Base-by-base conservation (phyloP, 2,888 invertebrate species). In the Dasysyrphus albostriatus region DNA sequence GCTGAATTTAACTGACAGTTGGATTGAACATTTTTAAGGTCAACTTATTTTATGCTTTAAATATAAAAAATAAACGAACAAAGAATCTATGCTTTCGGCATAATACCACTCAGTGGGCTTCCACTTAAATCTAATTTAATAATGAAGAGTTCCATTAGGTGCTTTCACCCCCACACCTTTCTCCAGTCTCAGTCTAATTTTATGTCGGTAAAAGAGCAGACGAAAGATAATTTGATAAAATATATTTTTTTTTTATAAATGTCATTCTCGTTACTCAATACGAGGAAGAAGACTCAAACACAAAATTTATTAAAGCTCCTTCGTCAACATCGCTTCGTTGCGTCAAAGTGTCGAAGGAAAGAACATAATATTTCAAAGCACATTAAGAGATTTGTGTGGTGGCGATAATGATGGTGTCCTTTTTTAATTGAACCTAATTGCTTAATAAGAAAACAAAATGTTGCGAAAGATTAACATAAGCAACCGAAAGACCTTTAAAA, bases 351-450 rank as follows among this genome's bases (percentile, higher is more conserved):
- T 51, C 51, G 51, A 56, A 56, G 56, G 29, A 56, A 56, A 16
- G n/a, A 32, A 34, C 9, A n/a, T n/a, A 56, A 56, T 34, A 56
- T 56, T 56, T 56, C 54, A 56, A 14, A 32, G 32, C 32, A 37
- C 5, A 59, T 59, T 42, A 63, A 42, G 29, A 29, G 42, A 63
- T 44, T 63, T 63, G 29, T 63, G 29, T 44, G 29, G 39, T 3
- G 29, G 44, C 8, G 19, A 44, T 63, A 42, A 63, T 63, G 42
- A 63, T 29, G 24, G 14, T 24, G 37, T 42, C 42, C 42, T 29
- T 63, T 29, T 44, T 44, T 63, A 42, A 63, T 63, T 63, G 24
- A 63, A 19, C 61, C 24, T 63, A 63, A 63, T 63, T 63, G 44
- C 24, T 44, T 63, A 29, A 29, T 44, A 44, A 44, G 44, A n/a